These are phyloP conservation scores for Oncopeltus fasciatus DNA, from an alignment of 1,140 invertebrate genomes.

Conservation along the genomic window DNA sequence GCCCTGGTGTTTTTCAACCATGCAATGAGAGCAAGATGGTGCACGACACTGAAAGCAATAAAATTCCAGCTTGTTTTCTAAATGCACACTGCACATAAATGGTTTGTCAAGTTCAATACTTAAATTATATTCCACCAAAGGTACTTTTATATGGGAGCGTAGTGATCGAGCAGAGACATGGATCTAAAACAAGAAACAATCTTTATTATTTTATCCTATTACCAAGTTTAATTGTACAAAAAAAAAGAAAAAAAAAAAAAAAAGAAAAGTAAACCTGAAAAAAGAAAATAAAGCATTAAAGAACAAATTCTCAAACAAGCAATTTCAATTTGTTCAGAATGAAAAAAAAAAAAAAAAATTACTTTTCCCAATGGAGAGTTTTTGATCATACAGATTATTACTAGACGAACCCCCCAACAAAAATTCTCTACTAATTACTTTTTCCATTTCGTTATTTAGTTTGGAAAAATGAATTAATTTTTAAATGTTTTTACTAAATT, in stretches of 20 bases:
- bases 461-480: too few species aligned
- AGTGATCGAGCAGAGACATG: constrained; percentile 27
- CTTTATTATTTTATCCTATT: too few species aligned
- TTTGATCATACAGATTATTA: too few species aligned
- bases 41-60: constrained; percentile 29
- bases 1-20: constrained; percentile 27
- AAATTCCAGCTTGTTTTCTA: constrained; percentile 24
- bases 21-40: constrained; percentile 29
- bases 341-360: neutral
- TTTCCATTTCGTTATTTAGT: too few species aligned
- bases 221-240: too few species aligned
- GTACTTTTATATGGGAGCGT: constrained; percentile 23
- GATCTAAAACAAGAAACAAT: constrained; percentile 22
- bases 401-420: too few species aligned
- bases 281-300: neutral
- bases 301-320: neutral
- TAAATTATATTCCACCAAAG: neutral
- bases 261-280: neutral
- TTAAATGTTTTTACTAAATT: too few species aligned
- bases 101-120: constrained; percentile 18
- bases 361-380: too few species aligned
- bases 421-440: too few species aligned
- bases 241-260: constrained; percentile 3
- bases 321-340: neutral
- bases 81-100: constrained; percentile 21